phyloP scores from a whole-genome alignment of 2,113 vertebrate species.

The Antechinus stuartii region DNA sequence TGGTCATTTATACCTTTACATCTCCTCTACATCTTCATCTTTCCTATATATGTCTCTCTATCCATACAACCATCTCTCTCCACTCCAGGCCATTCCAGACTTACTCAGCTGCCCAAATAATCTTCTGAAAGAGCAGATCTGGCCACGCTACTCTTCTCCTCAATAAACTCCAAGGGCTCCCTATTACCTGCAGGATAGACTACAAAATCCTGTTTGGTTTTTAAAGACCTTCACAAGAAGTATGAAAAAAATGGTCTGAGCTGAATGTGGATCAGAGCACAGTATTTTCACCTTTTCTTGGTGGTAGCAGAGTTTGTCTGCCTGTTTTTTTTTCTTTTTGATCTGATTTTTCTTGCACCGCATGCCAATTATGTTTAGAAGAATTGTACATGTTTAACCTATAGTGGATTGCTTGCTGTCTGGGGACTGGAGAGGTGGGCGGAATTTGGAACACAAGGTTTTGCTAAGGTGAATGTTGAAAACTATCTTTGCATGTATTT shows the following conservation, averaged over 20 bases:
- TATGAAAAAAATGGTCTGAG: neutral
- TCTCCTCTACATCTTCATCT: neutral
- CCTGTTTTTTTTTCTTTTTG: no score
- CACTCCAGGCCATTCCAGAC: neutral
- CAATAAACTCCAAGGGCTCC: neutral
- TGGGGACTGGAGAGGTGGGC: no score
- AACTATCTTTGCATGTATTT: no score
- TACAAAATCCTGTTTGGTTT: neutral
- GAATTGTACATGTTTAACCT: no score
- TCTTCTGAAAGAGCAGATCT: neutral
- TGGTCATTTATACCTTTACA: neutral
- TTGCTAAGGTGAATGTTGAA: no score
- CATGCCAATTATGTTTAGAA: no score
- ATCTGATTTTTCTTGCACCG: no score
- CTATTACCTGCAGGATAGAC: neutral
- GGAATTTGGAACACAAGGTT: no score
- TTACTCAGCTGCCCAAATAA: neutral
- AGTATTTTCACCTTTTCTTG: no score
- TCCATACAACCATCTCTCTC: neutral
- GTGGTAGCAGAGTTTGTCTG: no score
- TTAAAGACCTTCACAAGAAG: neutral
- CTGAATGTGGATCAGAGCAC: no score
- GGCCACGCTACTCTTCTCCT: neutral
- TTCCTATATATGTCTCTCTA: neutral
- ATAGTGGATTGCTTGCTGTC: no score